Percentiles rank a stretch among this genome's conserved stretches.
Conservation (phyloP, 2,797 vertebrate species). For the Vespertilio murinus region DNA sequence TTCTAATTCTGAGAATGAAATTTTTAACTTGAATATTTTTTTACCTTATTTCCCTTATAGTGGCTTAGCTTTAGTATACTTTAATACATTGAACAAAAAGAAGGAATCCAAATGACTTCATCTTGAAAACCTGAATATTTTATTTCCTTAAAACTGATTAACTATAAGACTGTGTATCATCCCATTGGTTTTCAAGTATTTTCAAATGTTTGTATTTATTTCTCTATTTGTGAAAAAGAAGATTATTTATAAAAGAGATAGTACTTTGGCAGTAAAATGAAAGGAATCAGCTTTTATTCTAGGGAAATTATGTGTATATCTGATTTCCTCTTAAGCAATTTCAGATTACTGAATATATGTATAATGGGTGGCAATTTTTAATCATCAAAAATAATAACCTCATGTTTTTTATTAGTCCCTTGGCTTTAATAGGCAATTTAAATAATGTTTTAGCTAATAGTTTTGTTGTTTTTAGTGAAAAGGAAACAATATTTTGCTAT, state of each 20-base stretch:
- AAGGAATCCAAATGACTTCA: neutral
- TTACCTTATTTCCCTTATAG: neutral
- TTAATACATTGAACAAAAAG: neutral
- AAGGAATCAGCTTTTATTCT: constrained; percentile 11
- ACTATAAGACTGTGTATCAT: neutral
- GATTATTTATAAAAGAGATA: neutral
- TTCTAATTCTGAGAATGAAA: constrained; percentile 9
- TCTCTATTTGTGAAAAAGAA: neutral
- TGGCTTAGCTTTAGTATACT: neutral
- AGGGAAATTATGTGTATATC: neutral
- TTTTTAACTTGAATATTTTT: neutral
- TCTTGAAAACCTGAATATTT: neutral
- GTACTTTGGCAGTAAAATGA: constrained; percentile 5
- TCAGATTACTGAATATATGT: constrained; percentile 55
- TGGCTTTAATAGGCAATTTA: constrained; percentile 69
- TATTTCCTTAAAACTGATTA: neutral
- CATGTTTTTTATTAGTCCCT: constrained; percentile 58
- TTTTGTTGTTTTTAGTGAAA: constrained; percentile 68
- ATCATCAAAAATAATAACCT: constrained; percentile 61
- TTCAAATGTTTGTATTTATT: constrained; percentile 8
- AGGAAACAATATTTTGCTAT: constrained; percentile 59
- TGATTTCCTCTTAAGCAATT: constrained; percentile 52
- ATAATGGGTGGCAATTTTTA: constrained; percentile 68
- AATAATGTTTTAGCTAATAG: constrained; percentile 67
- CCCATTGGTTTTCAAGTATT: neutral